These are phyloP conservation scores for Enteromius unitaeniatus DNA, from an alignment of 2,797 vertebrate genomes.

Conservation along the genomic window DNA sequence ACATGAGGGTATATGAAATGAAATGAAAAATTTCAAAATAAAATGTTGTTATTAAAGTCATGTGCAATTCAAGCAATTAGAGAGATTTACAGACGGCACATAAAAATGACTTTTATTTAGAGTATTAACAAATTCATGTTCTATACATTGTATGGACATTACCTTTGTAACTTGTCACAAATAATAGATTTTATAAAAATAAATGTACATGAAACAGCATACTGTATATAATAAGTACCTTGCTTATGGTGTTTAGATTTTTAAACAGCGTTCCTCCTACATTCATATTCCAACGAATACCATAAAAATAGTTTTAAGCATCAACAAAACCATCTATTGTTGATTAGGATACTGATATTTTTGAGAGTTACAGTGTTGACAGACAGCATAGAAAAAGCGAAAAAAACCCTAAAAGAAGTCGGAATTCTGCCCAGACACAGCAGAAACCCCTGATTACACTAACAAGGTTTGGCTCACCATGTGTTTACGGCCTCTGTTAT, in stretches of 20 bases:
- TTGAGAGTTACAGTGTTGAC: slow-evolving; percentile 57
- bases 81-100: slow-evolving; percentile 74
- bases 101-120: slow-evolving; percentile 85
- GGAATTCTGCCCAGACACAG: slow-evolving; percentile 42
- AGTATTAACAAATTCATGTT: slow-evolving; percentile 82
- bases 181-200: slow-evolving; percentile 83
- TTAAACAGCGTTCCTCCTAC: slow-evolving; percentile 61
- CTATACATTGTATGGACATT: slow-evolving; percentile 81
- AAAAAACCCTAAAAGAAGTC: slow-evolving; percentile 44
- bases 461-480: slow-evolving; percentile 50
- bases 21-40: neutral
- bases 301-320: slow-evolving; percentile 60
- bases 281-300: slow-evolving; percentile 68
- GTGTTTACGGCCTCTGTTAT: slow-evolving; percentile 51
- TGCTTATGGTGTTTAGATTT: slow-evolving; percentile 63
- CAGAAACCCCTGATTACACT: slow-evolving; percentile 53
- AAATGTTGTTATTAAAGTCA: neutral
- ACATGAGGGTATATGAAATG: neutral
- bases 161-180: slow-evolving; percentile 78
- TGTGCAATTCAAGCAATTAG: slow-evolving; percentile 6
- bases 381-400: slow-evolving; percentile 52
- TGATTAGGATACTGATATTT: slow-evolving; percentile 49
- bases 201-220: slow-evolving; percentile 81
- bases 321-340: slow-evolving; percentile 53
- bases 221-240: slow-evolving; percentile 56